Evolutionary conservation across 2,797 vertebrate genomes (phyloP).

Genomic region (Todus mexicanus): DNA sequence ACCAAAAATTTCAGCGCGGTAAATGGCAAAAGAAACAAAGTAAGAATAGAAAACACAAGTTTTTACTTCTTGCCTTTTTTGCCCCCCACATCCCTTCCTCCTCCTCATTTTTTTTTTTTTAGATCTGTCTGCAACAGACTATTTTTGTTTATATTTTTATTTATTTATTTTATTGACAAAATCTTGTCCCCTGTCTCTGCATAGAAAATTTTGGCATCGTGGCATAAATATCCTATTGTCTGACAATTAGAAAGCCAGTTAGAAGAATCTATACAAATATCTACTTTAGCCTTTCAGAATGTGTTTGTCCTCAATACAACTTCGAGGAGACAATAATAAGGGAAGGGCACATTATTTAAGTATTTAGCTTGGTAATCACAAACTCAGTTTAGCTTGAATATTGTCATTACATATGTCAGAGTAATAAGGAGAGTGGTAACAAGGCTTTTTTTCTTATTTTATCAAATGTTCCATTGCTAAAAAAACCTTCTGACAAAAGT

Average conservation of each 20-base stretch:
- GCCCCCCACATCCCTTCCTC: no score
- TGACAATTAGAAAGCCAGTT: background rate
- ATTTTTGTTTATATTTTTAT: background rate
- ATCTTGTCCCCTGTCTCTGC: background rate
- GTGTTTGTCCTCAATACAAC: background rate
- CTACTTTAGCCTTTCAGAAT: background rate
- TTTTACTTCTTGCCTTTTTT: background rate
- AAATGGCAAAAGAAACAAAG: background rate
- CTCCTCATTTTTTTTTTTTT: accelerated
- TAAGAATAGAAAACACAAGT: background rate
- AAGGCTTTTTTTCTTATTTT: background rate
- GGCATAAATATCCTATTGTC: background rate
- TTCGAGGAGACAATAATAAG: background rate
- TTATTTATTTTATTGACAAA: background rate
- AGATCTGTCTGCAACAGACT: background rate
- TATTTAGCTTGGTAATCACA: background rate
- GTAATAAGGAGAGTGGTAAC: background rate
- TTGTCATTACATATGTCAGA: background rate
- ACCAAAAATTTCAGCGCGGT: background rate
- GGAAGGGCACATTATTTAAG: background rate
- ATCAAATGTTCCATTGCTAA: background rate
- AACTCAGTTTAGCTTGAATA: background rate
- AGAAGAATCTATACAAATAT: background rate
- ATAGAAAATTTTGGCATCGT: background rate
- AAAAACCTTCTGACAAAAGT: background rate